Base-by-base conservation (phyloP, 2,797 vertebrate species). In the Sebastes umbrosus region DNA sequence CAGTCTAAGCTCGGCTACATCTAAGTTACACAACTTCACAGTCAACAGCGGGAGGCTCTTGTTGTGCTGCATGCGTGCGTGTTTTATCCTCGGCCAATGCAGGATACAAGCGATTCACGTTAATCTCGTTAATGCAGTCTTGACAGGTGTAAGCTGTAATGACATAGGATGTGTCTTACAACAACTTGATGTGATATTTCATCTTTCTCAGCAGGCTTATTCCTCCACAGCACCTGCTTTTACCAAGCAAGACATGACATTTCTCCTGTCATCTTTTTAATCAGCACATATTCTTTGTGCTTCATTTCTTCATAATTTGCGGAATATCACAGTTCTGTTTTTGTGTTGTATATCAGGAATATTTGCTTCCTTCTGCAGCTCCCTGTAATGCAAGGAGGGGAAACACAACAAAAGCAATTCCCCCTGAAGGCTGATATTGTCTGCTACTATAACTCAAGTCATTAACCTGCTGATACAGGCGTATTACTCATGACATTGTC, bases 91-190 rank as follows among this genome's bases (percentile, higher is more conserved):
- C 73, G 22, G 74, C 68, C 73, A 20, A 2, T 59, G 69, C 80
- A 58, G 69, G 75, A 73, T 46, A 62, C 46, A 52, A 69, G 52
- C 73, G 73, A 81, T 81, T 83, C 43, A 58, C 25, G 22, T 65
- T 92, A 85, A 93, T 85, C 90, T 88, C 4, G 77, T 62, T 89
- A 87, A 91, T 88, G 60, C 86, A 43, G 39, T 57, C 71, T 80
- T 90, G 91, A 91, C 93, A 92, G 72, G 58, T 84, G 74, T 87
- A 69, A 87, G 72, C 88, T 85, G 75, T 69, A 50, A 79, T 86
- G 71, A 91, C 77, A 84, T 59, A 80, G 55, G 43, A 84, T 73
- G 58, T 29, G 39, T 83, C 69, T 78, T 58, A 83, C 55, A 10
- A 6, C 69, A n/a, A 55, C 73, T 81, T 84, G 59, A 29, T 83